Conservation (phyloP, 2,797 vertebrate species). For the Rhynchonycteris naso region DNA sequence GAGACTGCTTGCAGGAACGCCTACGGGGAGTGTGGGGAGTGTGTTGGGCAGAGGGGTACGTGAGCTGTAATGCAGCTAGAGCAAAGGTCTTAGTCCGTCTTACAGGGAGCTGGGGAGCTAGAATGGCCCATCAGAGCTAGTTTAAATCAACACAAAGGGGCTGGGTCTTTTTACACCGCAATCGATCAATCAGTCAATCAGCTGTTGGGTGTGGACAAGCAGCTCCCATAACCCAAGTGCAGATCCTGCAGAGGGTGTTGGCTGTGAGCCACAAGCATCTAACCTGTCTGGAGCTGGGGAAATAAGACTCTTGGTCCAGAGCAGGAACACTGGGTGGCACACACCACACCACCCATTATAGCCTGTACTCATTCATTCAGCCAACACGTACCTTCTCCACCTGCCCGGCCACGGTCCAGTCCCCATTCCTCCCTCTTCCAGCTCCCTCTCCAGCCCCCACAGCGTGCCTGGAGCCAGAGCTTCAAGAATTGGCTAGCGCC, state of each 20-base stretch:
- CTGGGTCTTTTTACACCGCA: background rate
- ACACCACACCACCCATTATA: background rate
- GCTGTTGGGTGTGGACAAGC: background rate
- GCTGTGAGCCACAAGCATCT: background rate
- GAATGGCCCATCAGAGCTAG: background rate
- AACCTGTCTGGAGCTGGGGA: background rate
- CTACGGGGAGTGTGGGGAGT: background rate
- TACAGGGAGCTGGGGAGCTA: background rate
- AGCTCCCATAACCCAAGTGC: background rate
- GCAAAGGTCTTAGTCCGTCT: background rate
- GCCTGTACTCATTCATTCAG: background rate
- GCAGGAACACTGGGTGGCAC: no score
- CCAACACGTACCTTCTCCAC: background rate
- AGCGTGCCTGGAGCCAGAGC: constrained; percentile 82
- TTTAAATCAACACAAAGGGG: background rate
- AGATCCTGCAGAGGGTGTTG: background rate
- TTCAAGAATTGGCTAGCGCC: constrained; percentile 83
- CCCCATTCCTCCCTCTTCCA: background rate
- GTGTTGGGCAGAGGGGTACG: fast-evolving
- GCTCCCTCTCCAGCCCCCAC: constrained; percentile 58
- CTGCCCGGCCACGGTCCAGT: background rate
- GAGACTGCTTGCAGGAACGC: fast-evolving
- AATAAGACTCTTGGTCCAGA: background rate
- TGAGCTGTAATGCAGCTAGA: no score
- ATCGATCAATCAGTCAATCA: no score